These are phyloP conservation scores for Rhinichthys klamathensis DNA, from an alignment of 2,113 vertebrate genomes.

Conservation along the genomic window DNA sequence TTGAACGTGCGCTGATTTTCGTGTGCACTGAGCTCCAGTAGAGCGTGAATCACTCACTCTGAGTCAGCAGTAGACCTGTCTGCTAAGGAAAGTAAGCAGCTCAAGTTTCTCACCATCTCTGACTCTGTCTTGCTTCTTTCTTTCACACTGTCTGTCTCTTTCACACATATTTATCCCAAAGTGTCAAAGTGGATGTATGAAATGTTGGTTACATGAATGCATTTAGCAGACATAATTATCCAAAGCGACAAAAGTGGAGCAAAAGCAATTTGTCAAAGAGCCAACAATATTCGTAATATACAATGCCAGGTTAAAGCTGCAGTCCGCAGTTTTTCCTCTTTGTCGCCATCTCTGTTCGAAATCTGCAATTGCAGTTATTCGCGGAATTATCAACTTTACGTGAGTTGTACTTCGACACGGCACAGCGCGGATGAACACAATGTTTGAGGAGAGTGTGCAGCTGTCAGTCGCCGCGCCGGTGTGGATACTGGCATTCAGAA, in stretches of 20 bases:
- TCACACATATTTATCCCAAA: background rate
- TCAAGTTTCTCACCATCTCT: conserved; percentile 63
- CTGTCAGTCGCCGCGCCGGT: too few relatives aligned
- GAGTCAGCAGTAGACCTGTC: conserved; percentile 55
- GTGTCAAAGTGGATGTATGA: background rate
- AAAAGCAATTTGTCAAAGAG: background rate
- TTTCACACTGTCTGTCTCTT: conserved; percentile 56
- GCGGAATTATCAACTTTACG: too few relatives aligned
- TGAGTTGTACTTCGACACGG: too few relatives aligned
- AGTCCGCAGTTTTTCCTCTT: too few relatives aligned
- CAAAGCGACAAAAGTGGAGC: background rate
- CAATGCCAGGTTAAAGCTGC: too few relatives aligned
- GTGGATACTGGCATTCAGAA: too few relatives aligned
- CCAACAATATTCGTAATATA: background rate
- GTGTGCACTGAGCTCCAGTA: conserved; percentile 45
- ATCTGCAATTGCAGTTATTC: too few relatives aligned
- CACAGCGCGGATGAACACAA: too few relatives aligned
- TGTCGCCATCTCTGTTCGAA: too few relatives aligned
- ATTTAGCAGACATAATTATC: background rate
- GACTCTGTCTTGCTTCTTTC: conserved; percentile 27
- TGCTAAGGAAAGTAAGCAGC: conserved; percentile 67
- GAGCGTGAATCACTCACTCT: conserved; percentile 56
- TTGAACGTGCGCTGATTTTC: conserved; percentile 40
- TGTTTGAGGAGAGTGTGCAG: too few relatives aligned
- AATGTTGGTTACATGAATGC: background rate